These are phyloP conservation scores for Tenthredo notha DNA, from an alignment of 2,888 invertebrate genomes.

Conservation along the genomic window DNA sequence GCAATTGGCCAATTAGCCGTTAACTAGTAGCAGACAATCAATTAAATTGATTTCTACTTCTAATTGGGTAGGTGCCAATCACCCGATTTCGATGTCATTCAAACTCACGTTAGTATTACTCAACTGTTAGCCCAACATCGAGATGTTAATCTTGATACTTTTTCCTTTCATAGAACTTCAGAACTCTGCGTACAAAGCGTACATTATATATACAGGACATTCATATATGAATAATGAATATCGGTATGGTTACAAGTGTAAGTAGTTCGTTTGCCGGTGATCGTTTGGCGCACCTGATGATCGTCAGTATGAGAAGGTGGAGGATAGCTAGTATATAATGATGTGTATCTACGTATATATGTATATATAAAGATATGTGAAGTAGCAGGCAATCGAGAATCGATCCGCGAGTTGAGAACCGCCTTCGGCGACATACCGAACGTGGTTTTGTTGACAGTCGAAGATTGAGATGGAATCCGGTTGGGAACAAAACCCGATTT, in stretches of 20 bases:
- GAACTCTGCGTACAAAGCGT: conserved; percentile 4
- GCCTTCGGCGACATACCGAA: conserved; percentile 46
- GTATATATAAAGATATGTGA: no score
- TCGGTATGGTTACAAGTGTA: conserved; percentile 26
- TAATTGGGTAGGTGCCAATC: conserved; percentile 56
- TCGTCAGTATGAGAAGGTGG: background rate
- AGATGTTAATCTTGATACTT: conserved; percentile 45
- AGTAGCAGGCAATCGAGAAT: conserved; percentile 6
- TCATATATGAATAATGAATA: conserved; percentile 48
- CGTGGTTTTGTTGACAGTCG: conserved; percentile 58
- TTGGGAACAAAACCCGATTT: conserved; percentile 72
- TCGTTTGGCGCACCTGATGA: conserved; percentile 47
- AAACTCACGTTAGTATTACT: background rate
- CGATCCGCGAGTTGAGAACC: conserved; percentile 41
- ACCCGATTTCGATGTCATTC: conserved; percentile 46
- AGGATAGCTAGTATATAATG: background rate
- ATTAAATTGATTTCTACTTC: conserved; percentile 42
- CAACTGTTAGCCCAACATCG: background rate
- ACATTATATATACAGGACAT: background rate
- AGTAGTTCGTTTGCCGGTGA: conserved; percentile 40
- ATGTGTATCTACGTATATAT: background rate
- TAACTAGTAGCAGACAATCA: conserved; percentile 32
- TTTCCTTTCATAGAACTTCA: conserved; percentile 46
- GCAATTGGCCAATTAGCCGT: conserved; percentile 53
- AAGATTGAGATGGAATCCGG: conserved; percentile 75